These are phyloP conservation scores for Aldrovandia affinis DNA, from an alignment of 2,797 vertebrate species.

Conservation along the genomic window DNA sequence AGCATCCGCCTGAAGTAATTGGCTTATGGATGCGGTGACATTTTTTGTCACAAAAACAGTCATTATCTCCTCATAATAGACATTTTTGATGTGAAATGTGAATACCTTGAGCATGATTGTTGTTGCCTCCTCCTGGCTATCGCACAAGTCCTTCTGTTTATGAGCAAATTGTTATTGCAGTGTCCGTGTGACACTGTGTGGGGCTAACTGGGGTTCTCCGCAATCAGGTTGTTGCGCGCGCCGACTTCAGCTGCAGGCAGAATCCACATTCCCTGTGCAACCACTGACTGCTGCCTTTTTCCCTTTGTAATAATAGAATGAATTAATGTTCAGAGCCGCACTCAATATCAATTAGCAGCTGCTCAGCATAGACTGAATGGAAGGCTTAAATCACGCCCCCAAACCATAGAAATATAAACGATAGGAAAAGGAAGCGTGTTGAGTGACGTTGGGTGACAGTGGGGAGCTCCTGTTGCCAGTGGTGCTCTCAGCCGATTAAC, in stretches of 20 bases:
- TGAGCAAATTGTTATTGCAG: background rate
- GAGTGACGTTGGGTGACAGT: background rate
- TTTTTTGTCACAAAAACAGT: background rate
- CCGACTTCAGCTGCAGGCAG: background rate
- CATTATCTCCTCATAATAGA: background rate
- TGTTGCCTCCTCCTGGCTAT: background rate
- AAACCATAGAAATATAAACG: background rate
- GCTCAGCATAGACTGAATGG: background rate
- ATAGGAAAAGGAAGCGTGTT: background rate
- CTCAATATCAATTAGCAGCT: slow-evolving; percentile 29
- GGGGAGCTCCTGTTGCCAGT: background rate
- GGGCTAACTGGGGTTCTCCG: slow-evolving; percentile 10
- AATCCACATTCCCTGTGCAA: background rate
- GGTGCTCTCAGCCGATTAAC: background rate
- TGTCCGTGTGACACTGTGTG: background rate
- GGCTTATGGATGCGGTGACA: background rate
- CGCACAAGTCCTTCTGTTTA: background rate
- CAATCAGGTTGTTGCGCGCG: background rate
- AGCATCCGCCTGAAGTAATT: background rate
- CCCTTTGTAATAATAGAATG: slow-evolving; percentile 9
- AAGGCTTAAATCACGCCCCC: background rate
- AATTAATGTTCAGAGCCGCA: slow-evolving; percentile 5
- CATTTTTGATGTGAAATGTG: background rate
- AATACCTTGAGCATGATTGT: background rate
- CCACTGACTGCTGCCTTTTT: slow-evolving; percentile 3